Percentiles rank a stretch among this genome's conserved stretches.
These are phyloP conservation scores for Eriocheir sinensis DNA, from an alignment of 1,140 invertebrate genomes.

Conservation along the genomic window DNA sequence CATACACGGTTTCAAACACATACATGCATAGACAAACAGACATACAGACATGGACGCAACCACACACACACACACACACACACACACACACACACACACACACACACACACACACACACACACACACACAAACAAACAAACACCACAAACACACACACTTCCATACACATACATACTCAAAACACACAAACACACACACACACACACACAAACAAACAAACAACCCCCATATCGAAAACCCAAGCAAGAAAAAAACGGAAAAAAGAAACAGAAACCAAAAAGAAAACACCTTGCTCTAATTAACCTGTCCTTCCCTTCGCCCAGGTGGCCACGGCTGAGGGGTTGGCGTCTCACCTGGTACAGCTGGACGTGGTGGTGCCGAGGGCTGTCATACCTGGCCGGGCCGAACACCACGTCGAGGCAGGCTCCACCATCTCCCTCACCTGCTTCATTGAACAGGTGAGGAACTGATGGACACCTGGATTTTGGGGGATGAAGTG, in stretches of 20 bases:
- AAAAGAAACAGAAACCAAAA: not conserved
- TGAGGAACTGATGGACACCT: too few relatives aligned
- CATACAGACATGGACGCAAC: constrained; percentile 26
- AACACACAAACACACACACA: constrained; percentile 39
- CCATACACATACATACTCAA: not conserved
- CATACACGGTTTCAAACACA: too few relatives aligned
- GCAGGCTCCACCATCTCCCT: constrained; percentile 59
- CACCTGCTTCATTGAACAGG: constrained; percentile 59
- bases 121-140: too few relatives aligned
- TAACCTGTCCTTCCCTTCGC: not conserved
- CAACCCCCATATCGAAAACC: not conserved
- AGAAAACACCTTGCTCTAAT: not conserved
- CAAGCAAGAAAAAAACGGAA: not conserved
- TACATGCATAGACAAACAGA: constrained; percentile 42
- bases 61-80: constrained; percentile 41
- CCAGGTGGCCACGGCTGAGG: constrained; percentile 45
- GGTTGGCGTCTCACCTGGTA: constrained; percentile 42
- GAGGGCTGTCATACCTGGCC: constrained; percentile 39
- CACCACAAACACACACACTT: not conserved
- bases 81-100: constrained; percentile 33
- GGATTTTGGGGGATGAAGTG: too few relatives aligned
- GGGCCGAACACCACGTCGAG: constrained; percentile 48
- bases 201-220: constrained; percentile 7
- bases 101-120: not conserved
- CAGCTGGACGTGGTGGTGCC: constrained; percentile 45